These are phyloP conservation scores for Calidris pugnax DNA, from an alignment of 2,113 vertebrate species.

Conservation along the genomic window DNA sequence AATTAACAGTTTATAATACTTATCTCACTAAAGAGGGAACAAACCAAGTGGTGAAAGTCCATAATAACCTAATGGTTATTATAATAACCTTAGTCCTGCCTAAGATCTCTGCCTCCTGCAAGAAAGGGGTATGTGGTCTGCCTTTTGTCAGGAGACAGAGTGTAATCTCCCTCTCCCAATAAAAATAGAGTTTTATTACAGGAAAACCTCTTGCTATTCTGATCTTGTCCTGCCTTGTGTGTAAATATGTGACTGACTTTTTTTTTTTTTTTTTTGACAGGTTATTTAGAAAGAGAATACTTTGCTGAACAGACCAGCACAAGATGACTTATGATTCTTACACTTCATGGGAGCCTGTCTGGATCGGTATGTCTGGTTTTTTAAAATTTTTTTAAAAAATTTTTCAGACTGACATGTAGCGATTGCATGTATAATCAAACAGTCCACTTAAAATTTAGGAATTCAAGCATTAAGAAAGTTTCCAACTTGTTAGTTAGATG, in stretches of 20 bases:
- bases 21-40: not conserved
- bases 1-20: not conserved
- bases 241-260: not conserved
- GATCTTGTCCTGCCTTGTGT: not conserved
- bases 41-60: not conserved
- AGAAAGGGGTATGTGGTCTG: not conserved
- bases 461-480: not conserved
- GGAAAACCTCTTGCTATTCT: not conserved
- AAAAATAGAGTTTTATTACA: not conserved
- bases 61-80: not conserved
- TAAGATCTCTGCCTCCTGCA: not conserved
- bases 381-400: too few species aligned
- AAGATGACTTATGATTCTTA: conserved; percentile 31
- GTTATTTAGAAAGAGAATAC: not conserved
- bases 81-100: not conserved
- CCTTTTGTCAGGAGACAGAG: not conserved
- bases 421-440: not conserved
- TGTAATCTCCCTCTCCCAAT: not conserved
- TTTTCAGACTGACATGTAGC: not conserved
- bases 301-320: conserved; percentile 34
- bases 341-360: not conserved
- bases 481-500: not conserved
- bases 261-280: not conserved
- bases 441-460: not conserved
- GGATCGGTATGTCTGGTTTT: not conserved